A percentile compares a stretch with the other conserved stretches of the same genome.
These are phyloP conservation scores for Cheirogaleus medius DNA, from an alignment of 2,113 vertebrate genomes.

Conservation along the genomic window DNA sequence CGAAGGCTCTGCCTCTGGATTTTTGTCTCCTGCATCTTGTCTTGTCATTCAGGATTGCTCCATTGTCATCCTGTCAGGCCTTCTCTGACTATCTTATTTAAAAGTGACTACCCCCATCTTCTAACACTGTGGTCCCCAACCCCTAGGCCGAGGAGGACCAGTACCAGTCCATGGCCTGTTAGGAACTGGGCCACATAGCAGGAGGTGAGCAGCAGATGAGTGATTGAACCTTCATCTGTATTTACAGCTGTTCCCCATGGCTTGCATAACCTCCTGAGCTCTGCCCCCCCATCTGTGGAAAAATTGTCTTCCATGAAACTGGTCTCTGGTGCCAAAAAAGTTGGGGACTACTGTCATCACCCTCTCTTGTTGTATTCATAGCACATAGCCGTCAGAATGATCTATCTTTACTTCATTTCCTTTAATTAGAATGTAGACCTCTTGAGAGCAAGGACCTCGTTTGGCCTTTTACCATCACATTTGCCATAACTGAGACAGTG, in stretches of 20 bases:
- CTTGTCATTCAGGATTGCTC: not conserved
- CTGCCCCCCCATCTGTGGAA: no score
- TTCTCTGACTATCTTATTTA: not conserved
- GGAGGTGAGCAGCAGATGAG: no score
- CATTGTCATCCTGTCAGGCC: not conserved
- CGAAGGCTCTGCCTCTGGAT: not conserved
- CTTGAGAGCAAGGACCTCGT: not conserved
- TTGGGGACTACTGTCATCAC: no score
- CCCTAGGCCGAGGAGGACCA: no score
- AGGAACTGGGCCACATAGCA: no score
- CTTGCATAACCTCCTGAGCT: no score
- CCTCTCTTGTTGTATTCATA: not conserved
- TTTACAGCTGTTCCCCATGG: no score
- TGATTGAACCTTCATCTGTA: no score
- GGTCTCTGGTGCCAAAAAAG: no score
- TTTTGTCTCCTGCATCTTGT: not conserved
- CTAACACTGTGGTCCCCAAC: not conserved
- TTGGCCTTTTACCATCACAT: not conserved
- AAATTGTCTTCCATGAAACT: no score
- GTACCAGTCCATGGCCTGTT: no score
- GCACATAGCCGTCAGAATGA: not conserved
- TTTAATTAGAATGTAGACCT: not conserved
- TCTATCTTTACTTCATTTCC: not conserved
- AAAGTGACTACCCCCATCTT: not conserved
- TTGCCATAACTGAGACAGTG: not conserved